Base-by-base conservation (phyloP, 1,140 invertebrate species). In the Galendromus occidentalis region DNA sequence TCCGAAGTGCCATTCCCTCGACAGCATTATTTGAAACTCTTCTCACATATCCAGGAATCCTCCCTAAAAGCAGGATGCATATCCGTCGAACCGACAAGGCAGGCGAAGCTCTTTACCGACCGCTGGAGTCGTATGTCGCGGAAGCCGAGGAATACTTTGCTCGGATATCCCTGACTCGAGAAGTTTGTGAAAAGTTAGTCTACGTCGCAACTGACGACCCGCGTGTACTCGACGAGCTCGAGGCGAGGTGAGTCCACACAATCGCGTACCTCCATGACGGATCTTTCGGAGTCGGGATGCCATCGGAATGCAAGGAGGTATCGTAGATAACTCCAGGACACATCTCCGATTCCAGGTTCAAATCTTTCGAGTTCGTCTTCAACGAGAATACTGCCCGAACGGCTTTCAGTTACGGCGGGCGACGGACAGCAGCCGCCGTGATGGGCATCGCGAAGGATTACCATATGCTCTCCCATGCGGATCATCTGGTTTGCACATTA, bases 41-140 rank as follows among this genome's bases (percentile, higher is more conserved):
- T n/a, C n/a, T n/a, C 33, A 39, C 33, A 39, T 39, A 4, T 39
- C 9, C 9, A 6, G 9, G 4, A 6, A 39, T 6, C 33, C 4
- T 39, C 33, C 33, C 33, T 39, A 6, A 4, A 9, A 39, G 4
- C 18, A 47, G 45, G 18, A 47, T 99, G 33, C 95, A 99, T 76
- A 85, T 99, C 14, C 79, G 95, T 30, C 80, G 95, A 66, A 99
- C 95, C 0, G 95, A 99, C 75, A 98, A 99, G 82, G 87, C 98
- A 22, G 45, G 45, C 0, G 95, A 98, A 79, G 95, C 95, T 2
- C 86, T 91, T 7, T 97, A 86, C 76, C 95, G 98, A 75, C 79
- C 84, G 55, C 81, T 98, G n/a, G 86, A 91, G 66, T 94, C 98
- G 76, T 99, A 98, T 72, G 98, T 98, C 93, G 74, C 75, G 0